These are phyloP conservation scores for Eupithecia insigniata DNA, from an alignment of 2,888 invertebrate genomes.

Conservation along the genomic window DNA sequence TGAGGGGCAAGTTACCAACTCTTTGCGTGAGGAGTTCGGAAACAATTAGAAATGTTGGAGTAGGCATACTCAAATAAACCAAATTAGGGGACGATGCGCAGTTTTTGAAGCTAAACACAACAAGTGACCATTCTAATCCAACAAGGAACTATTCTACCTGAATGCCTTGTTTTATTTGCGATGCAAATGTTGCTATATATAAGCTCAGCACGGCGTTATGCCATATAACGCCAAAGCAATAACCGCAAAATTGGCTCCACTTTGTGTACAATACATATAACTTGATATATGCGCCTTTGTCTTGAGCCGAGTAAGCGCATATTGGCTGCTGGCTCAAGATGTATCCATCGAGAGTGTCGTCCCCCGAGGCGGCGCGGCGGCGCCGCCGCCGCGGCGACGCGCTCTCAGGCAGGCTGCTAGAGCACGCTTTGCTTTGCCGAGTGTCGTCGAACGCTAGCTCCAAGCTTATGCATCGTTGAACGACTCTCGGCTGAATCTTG, in stretches of 20 bases:
- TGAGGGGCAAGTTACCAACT: slow-evolving; percentile 11
- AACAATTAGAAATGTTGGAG: neutral
- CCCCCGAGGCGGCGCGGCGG: slow-evolving; percentile 31
- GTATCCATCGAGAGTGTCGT: slow-evolving; percentile 30
- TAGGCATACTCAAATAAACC: neutral
- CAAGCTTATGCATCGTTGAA: neutral
- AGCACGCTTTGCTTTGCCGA: neutral
- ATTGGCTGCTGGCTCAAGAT: slow-evolving; percentile 19
- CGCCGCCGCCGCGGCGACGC: too few species aligned
- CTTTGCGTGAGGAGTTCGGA: neutral
- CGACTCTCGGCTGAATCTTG: neutral
- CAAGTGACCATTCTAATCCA: too few species aligned
- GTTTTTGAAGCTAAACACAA: neutral
- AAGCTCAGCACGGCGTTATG: neutral
- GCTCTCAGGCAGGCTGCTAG: slow-evolving; percentile 16
- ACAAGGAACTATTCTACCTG: neutral
- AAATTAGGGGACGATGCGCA: neutral
- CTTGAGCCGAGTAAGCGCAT: neutral
- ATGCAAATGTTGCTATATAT: neutral
- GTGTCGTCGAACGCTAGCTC: slow-evolving; percentile 1
- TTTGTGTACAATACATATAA: neutral
- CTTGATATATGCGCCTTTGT: neutral
- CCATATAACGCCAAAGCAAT: neutral
- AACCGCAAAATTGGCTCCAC: neutral
- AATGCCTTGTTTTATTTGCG: neutral